Conservation (phyloP, 2,113 vertebrate species). For the Pelecanus crispus region DNA sequence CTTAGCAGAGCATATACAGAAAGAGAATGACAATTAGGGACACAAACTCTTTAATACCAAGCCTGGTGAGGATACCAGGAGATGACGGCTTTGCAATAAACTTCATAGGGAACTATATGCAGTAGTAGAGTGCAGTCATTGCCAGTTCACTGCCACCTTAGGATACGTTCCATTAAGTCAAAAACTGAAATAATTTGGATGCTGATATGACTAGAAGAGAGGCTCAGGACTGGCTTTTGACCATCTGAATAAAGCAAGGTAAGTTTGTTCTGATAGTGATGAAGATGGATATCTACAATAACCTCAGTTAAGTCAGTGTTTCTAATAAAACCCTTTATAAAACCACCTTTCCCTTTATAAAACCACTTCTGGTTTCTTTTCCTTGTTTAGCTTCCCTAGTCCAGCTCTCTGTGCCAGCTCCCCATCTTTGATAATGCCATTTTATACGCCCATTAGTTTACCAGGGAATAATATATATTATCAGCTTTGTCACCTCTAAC, state of each 20-base stretch:
- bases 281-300: background rate
- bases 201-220: background rate
- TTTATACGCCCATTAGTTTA: background rate
- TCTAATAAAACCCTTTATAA: background rate
- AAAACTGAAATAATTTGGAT: background rate
- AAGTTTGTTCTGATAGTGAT: background rate
- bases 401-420: background rate
- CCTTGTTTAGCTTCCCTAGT: background rate
- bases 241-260: background rate
- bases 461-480: background rate
- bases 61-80: background rate
- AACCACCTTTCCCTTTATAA: background rate
- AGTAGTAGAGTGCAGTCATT: background rate
- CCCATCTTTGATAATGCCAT: background rate
- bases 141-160: background rate
- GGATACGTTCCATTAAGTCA: background rate
- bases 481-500: background rate
- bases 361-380: background rate
- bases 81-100: background rate
- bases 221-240: background rate
- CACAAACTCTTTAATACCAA: background rate
- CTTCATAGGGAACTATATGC: background rate
- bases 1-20: background rate
- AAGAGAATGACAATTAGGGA: background rate
- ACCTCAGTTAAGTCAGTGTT: background rate